Base-by-base conservation (phyloP, 1,140 invertebrate species). In the Orussus abietinus region DNA sequence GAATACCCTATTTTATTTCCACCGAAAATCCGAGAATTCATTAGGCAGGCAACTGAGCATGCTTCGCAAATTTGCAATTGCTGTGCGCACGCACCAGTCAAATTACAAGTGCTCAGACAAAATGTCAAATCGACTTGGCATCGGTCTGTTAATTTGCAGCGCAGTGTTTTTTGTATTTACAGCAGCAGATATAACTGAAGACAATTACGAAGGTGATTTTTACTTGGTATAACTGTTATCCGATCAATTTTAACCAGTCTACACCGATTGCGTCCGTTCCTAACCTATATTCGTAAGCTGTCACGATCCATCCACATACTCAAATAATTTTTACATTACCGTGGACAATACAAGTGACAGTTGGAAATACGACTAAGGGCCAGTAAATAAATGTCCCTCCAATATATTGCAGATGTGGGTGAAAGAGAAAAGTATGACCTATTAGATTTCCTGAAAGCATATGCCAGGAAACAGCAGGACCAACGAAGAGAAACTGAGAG, bases 401-500 rank as follows among this genome's bases (percentile, higher is more conserved):
- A 7, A 25, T 38, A 18, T 42, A 44, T 52, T 30, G 12, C 30
- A 49, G 50, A 47, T 46, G 12, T 15, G 7, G 42, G 41, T 20
- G 28, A 28, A 7, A 45, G 45, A 26, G 41, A 39, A 30, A 47
- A 42, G 35, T 29, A 42, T 7, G 32, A 59, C 36, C 12, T 45
- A 10, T 15, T 55, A 1, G 17, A 33, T 15, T 21, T 49, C 22
- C 32, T 61, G 1, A 31, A 40, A 1, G 15, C 39, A 7, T 42
- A 46, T n/a, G 34, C 28, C 1, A 28, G 36, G 2, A 31, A 7
- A n/a, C 21, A 40, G 13, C 37, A 36, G 9, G 45, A 50, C 18
- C 43, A 49, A 37, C 14, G 13, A 4, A 1, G 29, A 42, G 18
- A 22, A 12, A 34, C 42, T 38, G 21, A 19, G 12, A 19, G 31